These are phyloP conservation scores for Ephestia elutella DNA, from an alignment of 1,140 invertebrate species.

Conservation along the genomic window DNA sequence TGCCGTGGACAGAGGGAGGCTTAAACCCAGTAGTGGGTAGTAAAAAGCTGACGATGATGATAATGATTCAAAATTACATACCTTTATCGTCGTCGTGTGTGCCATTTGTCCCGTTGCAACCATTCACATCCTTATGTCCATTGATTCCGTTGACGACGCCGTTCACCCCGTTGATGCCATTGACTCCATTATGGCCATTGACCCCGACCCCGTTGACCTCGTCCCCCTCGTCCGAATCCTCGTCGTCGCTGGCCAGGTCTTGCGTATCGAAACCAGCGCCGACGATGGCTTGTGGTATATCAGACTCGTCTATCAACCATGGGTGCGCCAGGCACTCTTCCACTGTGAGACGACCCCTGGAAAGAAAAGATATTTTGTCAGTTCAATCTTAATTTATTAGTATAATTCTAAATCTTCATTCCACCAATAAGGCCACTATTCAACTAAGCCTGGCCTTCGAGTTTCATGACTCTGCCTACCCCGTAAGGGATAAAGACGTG, in stretches of 20 bases:
- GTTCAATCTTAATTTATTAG: no score
- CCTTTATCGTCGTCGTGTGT: constrained; percentile 49
- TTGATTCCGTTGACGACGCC: constrained; percentile 26
- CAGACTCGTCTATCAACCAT: constrained; percentile 74
- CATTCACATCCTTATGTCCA: constrained; percentile 24
- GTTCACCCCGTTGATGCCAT: constrained; percentile 22
- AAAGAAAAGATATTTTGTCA: constrained; percentile 15
- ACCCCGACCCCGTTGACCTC: constrained; percentile 17
- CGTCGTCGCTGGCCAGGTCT: constrained; percentile 48
- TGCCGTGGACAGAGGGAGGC: no score
- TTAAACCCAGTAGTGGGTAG: no score
- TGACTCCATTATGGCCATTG: constrained; percentile 25
- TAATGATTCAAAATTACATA: background rate
- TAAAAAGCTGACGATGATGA: no score
- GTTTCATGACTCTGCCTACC: no score
- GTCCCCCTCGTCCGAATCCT: constrained; percentile 19
- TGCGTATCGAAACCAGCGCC: constrained; percentile 44
- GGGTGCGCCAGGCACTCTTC: constrained; percentile 78
- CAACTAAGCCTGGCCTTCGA: no score
- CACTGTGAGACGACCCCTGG: constrained; percentile 77
- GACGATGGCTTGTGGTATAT: constrained; percentile 51
- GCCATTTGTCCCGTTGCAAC: constrained; percentile 37
- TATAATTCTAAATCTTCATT: no score
- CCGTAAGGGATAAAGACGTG: no score
- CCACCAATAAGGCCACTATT: no score